These are phyloP conservation scores for Nycticorax nycticorax DNA, from an alignment of 2,113 vertebrate species.

Conservation along the genomic window DNA sequence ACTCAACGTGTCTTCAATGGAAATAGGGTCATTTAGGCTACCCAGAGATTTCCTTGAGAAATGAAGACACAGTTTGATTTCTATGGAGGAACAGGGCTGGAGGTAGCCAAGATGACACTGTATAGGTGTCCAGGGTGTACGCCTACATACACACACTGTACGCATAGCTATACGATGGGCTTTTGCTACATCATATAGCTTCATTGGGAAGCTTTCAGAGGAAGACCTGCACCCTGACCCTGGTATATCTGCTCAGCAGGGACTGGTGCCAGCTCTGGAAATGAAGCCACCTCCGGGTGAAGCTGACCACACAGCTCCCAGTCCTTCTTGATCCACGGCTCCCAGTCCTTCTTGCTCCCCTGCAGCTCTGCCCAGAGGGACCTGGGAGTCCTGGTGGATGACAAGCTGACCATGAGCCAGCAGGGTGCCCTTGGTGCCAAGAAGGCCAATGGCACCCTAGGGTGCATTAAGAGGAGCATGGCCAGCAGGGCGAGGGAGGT, in stretches of 20 bases:
- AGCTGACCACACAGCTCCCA: neutral
- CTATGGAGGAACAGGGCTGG: neutral
- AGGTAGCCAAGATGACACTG: neutral
- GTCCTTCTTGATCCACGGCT: neutral
- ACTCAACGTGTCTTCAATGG: neutral
- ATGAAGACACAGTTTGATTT: neutral
- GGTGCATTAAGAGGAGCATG: too few species aligned
- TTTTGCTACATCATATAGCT: neutral
- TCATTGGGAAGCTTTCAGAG: neutral
- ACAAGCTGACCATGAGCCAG: too few species aligned
- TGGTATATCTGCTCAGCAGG: neutral
- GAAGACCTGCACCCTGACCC: neutral
- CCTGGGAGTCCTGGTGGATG: too few species aligned
- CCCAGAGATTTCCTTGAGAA: neutral
- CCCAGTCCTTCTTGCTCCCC: neutral
- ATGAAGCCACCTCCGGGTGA: neutral
- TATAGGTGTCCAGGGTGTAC: neutral
- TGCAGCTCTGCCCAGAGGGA: neutral
- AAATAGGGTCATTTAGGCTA: neutral
- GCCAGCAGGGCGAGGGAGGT: too few species aligned
- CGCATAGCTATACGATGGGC: rapidly evolving
- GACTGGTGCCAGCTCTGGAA: neutral
- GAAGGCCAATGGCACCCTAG: too few species aligned
- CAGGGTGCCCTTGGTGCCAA: too few species aligned
- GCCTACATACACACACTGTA: neutral